Conservation (phyloP, 2,888 invertebrate genomes). For the Nomada lathburiana region DNA sequence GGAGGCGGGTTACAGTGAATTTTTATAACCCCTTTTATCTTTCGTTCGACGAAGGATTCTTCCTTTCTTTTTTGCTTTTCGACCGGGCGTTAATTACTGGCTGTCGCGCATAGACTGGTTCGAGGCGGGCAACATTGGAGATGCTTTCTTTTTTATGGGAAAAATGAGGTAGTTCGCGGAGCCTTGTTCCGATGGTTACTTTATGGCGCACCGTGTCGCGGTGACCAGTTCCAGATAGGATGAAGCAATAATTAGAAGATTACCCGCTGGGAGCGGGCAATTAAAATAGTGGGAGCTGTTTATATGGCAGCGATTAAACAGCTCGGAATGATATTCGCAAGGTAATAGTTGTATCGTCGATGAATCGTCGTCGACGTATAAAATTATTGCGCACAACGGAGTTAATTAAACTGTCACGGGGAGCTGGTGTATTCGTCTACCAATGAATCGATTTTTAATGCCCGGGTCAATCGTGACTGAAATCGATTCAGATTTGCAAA, state of each 20-base stretch:
- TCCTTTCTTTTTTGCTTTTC: not conserved
- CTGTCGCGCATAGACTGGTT: not conserved
- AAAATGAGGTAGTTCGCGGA: not conserved
- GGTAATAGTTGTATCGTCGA: too few species aligned
- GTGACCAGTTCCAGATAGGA: slow-evolving; percentile 17
- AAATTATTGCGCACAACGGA: too few species aligned
- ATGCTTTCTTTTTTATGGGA: not conserved
- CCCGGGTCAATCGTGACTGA: too few species aligned
- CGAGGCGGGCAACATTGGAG: not conserved
- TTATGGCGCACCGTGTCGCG: not conserved
- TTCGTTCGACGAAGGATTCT: slow-evolving; percentile 5
- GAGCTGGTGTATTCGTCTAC: too few species aligned
- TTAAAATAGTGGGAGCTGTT: slow-evolving; percentile 28
- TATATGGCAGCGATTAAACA: not conserved
- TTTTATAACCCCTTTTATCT: slow-evolving; percentile 62
- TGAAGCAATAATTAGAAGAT: slow-evolving; percentile 25
- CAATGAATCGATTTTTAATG: too few species aligned
- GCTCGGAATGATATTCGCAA: too few species aligned
- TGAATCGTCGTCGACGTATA: too few species aligned
- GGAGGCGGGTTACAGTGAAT: slow-evolving; percentile 46
- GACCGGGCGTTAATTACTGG: not conserved
- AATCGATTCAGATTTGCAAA: too few species aligned
- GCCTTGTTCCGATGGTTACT: not conserved
- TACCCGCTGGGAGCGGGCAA: slow-evolving; percentile 11
- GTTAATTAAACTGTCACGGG: too few species aligned